phyloP scores from a whole-genome alignment of 92 coral and sea anemone genomes.

The Palythoa heliodiscus region DNA sequence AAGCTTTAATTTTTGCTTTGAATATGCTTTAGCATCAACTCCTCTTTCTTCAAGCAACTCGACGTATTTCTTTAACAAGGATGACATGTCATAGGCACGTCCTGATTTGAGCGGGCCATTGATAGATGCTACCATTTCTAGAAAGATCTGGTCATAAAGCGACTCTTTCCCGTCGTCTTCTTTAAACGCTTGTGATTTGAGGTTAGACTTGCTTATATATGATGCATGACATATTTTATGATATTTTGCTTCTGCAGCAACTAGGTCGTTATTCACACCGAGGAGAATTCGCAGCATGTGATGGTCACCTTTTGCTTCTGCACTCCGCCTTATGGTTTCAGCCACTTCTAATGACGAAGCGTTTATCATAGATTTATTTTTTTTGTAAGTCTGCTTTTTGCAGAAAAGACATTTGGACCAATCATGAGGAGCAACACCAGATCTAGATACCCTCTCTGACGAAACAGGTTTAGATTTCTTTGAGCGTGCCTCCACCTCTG shows the following conservation, averaged over 20 bases:
- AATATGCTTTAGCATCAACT: not conserved
- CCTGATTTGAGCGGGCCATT: not conserved
- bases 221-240: not conserved
- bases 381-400: constrained; percentile 36
- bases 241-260: not conserved
- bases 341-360: constrained; percentile 29
- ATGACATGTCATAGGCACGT: not conserved
- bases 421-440: constrained; percentile 29
- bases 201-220: not conserved
- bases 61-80: not conserved
- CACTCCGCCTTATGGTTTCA: constrained; percentile 20
- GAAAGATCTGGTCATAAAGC: not conserved
- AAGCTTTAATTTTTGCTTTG: not conserved
- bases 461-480: not conserved
- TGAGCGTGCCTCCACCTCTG: not conserved
- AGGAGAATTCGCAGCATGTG: not conserved
- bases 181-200: not conserved
- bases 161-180: not conserved
- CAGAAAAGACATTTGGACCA: constrained; percentile 48
- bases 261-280: not conserved
- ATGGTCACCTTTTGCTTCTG: constrained; percentile 26
- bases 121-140: not conserved
- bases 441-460: not conserved
- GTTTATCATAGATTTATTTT: constrained; percentile 7
- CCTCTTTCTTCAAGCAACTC: not conserved